Evolutionary conservation across 2,113 vertebrate genomes (phyloP).

Genomic region (Callipepla squamata): DNA sequence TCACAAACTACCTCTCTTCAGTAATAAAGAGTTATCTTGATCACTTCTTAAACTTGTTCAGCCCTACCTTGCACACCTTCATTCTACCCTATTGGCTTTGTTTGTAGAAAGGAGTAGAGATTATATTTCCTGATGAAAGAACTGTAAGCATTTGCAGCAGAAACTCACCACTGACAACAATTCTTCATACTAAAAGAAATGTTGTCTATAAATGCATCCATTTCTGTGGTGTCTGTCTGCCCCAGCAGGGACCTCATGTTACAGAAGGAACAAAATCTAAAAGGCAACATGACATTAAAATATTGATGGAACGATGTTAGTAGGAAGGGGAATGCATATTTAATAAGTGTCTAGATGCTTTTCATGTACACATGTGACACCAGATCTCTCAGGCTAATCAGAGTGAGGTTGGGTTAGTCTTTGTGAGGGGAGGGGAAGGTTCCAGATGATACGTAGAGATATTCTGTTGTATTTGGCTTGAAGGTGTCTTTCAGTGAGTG

Average conservation of each 20-base stretch:
- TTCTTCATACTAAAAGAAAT: neutral
- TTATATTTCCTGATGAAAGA: neutral
- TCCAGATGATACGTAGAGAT: neutral
- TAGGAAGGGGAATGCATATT: constrained; percentile 52
- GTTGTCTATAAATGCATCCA: neutral
- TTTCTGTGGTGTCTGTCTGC: neutral
- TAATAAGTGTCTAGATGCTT: constrained; percentile 53
- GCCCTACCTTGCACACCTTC: neutral
- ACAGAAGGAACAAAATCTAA: constrained; percentile 30
- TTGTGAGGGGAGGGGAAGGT: neutral
- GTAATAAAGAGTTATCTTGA: constrained; percentile 10
- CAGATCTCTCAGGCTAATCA: constrained; percentile 38
- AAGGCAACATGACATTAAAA: constrained; percentile 57
- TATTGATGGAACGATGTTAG: constrained; percentile 55
- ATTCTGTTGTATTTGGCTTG: neutral
- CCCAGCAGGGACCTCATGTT: constrained; percentile 3
- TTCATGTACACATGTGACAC: constrained; percentile 52
- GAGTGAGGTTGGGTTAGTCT: neutral
- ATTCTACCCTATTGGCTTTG: neutral
- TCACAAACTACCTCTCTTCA: constrained; percentile 51
- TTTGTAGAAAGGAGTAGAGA: neutral
- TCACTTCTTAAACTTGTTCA: constrained; percentile 40
- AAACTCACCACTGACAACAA: neutral
- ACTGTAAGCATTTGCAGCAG: neutral
- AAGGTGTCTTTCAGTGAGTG: neutral